phyloP scores from a whole-genome alignment of 2,797 vertebrate species.

The Hydrophis major region DNA sequence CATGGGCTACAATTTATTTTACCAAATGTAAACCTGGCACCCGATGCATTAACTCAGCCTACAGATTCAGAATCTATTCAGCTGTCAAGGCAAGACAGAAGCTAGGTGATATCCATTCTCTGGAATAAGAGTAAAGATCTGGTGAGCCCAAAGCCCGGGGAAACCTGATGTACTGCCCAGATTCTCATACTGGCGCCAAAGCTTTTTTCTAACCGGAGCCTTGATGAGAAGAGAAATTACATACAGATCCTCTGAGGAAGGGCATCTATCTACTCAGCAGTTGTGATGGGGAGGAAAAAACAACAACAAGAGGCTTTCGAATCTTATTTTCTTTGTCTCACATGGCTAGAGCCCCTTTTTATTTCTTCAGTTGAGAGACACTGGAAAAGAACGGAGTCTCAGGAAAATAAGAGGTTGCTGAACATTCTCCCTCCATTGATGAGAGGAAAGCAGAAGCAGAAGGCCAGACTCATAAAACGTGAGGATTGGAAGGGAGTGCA shows the following conservation, averaged over 20 bases:
- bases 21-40: neutral
- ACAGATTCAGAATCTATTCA: neutral
- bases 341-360: neutral
- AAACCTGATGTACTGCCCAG: slow-evolving; percentile 20
- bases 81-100: neutral
- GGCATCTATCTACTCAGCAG: neutral
- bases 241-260: neutral
- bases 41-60: neutral
- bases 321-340: neutral
- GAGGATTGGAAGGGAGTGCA: neutral
- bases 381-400: neutral
- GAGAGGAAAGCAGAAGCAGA: neutral
- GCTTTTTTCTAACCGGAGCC: neutral
- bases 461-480: neutral
- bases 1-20: neutral
- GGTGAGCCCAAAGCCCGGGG: neutral
- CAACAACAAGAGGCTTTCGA: neutral
- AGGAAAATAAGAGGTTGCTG: neutral
- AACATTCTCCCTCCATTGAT: neutral
- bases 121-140: neutral
- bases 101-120: neutral
- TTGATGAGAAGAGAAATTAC: slow-evolving; percentile 11
- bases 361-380: neutral
- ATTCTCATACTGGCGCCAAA: slow-evolving; percentile 16
- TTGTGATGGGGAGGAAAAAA: neutral